Conservation (phyloP, 92 coral and sea anemone genomes). For the Epizoanthus scotinus region DNA sequence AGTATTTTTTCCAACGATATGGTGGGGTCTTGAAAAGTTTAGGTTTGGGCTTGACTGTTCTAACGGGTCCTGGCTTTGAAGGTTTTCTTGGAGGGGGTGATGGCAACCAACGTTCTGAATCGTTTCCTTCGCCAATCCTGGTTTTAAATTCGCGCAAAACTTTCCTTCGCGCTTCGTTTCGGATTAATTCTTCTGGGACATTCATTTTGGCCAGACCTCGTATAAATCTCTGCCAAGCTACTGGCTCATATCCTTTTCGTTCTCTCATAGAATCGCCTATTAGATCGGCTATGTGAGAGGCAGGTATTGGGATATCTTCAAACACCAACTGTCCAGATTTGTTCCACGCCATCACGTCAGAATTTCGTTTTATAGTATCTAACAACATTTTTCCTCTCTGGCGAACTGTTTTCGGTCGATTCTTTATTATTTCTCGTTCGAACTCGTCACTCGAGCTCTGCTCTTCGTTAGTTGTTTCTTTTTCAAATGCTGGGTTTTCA, state of each 20-base stretch:
- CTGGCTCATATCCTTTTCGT: constrained; percentile 36
- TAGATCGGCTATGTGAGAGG: constrained; percentile 51
- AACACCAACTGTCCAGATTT: constrained; percentile 36
- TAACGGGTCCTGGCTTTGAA: too few relatives aligned
- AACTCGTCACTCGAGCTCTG: not conserved
- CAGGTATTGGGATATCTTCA: constrained; percentile 40
- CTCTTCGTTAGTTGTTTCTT: too few relatives aligned
- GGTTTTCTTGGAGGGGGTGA: too few relatives aligned
- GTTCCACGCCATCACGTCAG: constrained; percentile 40
- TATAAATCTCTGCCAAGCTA: constrained; percentile 36
- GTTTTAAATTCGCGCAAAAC: constrained; percentile 29
- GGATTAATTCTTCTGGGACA: constrained; percentile 38
- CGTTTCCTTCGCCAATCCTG: not conserved
- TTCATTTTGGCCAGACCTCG: not conserved
- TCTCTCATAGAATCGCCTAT: constrained; percentile 40
- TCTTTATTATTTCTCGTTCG: constrained; percentile 5
- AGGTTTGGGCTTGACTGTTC: too few relatives aligned
- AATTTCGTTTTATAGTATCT: constrained; percentile 35
- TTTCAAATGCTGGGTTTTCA: too few relatives aligned
- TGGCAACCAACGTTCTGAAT: too few relatives aligned
- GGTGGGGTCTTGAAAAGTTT: too few relatives aligned
- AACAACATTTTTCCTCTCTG: constrained; percentile 11
- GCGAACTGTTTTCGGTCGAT: constrained; percentile 10
- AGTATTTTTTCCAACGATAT: too few relatives aligned
- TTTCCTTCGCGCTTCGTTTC: constrained; percentile 31